Evolutionary conservation across 1,140 invertebrate genomes (phyloP).

Genomic region (Myzus persicae): DNA sequence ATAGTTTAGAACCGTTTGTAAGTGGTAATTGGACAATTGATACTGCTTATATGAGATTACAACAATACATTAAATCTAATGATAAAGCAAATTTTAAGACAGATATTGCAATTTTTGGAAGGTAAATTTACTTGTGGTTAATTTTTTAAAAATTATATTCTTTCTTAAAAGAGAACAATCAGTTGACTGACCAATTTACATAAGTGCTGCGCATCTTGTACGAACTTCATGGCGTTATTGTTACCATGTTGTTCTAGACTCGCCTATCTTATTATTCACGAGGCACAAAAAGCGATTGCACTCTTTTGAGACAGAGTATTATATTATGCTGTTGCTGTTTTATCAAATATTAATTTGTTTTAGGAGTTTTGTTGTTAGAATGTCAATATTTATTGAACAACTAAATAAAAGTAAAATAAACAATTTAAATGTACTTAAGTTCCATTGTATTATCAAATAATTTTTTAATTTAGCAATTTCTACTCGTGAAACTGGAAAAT

Average conservation of each 20-base stretch:
- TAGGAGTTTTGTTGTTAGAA: not conserved
- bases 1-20: not conserved
- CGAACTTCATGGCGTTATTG: too few species aligned
- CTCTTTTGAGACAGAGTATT: too few species aligned
- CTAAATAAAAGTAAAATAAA: not conserved
- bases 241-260: too few species aligned
- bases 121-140: not conserved
- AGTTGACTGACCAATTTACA: too few species aligned
- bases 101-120: not conserved
- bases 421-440: not conserved
- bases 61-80: not conserved
- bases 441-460: not conserved
- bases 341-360: not conserved
- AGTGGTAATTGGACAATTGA: not conserved
- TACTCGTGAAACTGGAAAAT: not conserved
- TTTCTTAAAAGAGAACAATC: too few species aligned
- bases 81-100: not conserved
- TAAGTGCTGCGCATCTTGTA: too few species aligned
- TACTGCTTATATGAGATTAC: not conserved
- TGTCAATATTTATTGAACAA: not conserved
- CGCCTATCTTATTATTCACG: too few species aligned
- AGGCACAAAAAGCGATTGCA: too few species aligned
- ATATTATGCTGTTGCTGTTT: not conserved
- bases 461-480: constrained; percentile 9
- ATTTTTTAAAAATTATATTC: not conserved